Evolutionary conservation across 2,113 vertebrate species (phyloP), one percentile per base, ranked within the genome.

Genomic region (Thamnaconus septentrionalis): DNA sequence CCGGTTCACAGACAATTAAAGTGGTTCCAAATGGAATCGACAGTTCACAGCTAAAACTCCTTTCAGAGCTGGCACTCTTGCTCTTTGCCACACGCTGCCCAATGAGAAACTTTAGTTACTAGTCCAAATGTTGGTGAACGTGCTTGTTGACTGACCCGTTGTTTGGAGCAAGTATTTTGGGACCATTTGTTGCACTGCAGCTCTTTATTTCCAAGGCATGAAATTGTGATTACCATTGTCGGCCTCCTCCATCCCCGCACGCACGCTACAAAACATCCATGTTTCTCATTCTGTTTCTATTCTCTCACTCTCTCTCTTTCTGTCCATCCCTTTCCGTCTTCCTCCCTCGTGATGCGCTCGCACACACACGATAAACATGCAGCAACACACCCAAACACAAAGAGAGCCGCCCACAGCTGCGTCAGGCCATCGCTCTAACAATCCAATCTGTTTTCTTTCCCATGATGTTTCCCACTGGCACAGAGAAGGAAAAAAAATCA

Each of bases 401-500:
- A 83, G 77, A 78, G 78, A 88, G 83, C 84, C 84, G 83, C 88
- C 89, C 80, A 91, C 87, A 87, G 88, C 89, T 87, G 87, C 68
- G 75, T 86, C 82, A 88, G 85, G 77, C 84, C 83, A 78, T 88
- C 84, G 81, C 78, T 85, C 76, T 71, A 84, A 90, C 87, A 90
- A 87, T 90, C 85, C 89, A 88, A 88, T 87, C 81, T 89, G 84
- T 85, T 87, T 88, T 81, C 86, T 88, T 89, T 90, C 86, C 88
- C 90, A 91, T 91, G 87, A 90, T 89, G 88, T 88, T 89, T 90
- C 88, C 89, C 89, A 87, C 88, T 91, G 88, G 90, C 88, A 91
- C 87, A 69, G 71, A 64, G 76, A 87, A 76, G 18, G 18, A 74
- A 90, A 87, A 87, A 89, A 91, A 88, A 91, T 87, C 86, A 62